Base-by-base conservation (phyloP, 1,140 invertebrate species). In the Euborellia annulipes region DNA sequence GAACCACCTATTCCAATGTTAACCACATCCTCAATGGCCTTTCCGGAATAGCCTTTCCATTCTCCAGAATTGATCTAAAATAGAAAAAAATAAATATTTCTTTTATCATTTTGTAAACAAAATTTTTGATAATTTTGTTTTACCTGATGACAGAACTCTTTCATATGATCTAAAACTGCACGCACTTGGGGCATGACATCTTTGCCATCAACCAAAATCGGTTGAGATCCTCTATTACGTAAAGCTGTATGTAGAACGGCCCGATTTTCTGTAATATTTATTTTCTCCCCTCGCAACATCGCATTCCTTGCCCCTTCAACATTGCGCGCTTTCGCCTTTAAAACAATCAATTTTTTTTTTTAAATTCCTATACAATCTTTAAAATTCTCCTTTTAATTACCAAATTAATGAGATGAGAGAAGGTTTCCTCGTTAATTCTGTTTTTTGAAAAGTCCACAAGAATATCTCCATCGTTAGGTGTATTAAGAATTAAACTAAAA, bases 1-100 rank as follows among this genome's bases (percentile, higher is more conserved):
- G 95, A 98, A 20, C 96, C 96, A 43, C 96, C 96, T 59, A 99
- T 99, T 42, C 96, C 96, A 71, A 99, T 98, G 63, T 99, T 99
- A 20, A 99, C 85, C 40, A 99, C 87, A 73, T 98, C 94, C 47
- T 87, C 93, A 39, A 99, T 98, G 46, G 80, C 61, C 66, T 97
- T 91, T 8, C 92, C 93, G 3, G 90, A 92, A 61, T 85, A 96
- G 23, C 93, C 86, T 57, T 74, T 75, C 86, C 86, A 90, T 52
- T 70, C 52, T 38, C 23, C 23, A 27, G 23, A 27, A 27, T 27
- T 27, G 4, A 27, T 11, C 23, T 27, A 27, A 27, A 27, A 11
- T 27, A 27, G 4, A 27, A 6, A 27, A 4, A 27, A 27, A 27
- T 27, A 27, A 43, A 50, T 34, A 47, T 45, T 32, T 42, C 27